Percentiles rank a stretch among this genome's conserved stretches.
Evolutionary conservation across 1,140 invertebrate genomes (phyloP).

Genomic region (Drosophila eugracilis): DNA sequence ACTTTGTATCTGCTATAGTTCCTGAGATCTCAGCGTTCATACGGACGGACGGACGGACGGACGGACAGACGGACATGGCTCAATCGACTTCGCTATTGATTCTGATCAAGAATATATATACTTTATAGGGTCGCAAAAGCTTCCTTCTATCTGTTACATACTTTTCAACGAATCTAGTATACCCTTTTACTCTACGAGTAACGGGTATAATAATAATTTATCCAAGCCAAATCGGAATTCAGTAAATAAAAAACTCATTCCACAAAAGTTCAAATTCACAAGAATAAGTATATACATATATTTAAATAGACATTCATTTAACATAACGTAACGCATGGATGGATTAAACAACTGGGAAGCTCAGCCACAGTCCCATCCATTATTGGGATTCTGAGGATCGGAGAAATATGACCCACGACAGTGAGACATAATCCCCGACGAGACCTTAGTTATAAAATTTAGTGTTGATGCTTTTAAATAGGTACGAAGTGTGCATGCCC

Average conservation of each 20-base stretch:
- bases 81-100: no score
- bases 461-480: constrained; percentile 54
- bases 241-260: background rate
- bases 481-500: constrained; percentile 60
- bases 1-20: no score
- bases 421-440: constrained; percentile 1
- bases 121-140: no score
- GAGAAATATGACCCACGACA: background rate
- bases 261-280: constrained; percentile 28
- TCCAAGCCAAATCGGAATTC: no score
- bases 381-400: background rate
- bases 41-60: no score
- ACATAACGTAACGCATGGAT: constrained; percentile 59
- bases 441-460: constrained; percentile 58
- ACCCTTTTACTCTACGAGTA: no score
- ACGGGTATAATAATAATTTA: no score
- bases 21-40: no score
- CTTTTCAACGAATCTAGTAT: no score
- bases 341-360: constrained; percentile 40
- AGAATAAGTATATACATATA: constrained; percentile 58
- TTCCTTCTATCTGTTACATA: no score
- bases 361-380: constrained; percentile 20
- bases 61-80: no score
- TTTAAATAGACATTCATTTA: constrained; percentile 65
- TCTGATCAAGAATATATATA: no score